A percentile compares a stretch with the other conserved stretches of the same genome.
phyloP scores from a whole-genome alignment of 2,113 vertebrate species.

The Thamnaconus septentrionalis region DNA sequence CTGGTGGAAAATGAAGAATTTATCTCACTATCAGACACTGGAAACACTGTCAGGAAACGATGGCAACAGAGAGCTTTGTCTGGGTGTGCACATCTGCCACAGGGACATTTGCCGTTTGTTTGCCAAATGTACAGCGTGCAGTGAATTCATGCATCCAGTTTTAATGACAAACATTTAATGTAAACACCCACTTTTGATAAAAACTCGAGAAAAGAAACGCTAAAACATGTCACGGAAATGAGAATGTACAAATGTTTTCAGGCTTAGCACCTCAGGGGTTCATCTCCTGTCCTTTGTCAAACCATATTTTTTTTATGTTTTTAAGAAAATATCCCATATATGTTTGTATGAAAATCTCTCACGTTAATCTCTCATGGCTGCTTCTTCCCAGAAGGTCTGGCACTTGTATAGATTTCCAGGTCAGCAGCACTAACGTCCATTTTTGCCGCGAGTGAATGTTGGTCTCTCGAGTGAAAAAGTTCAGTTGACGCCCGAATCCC shows the following conservation, averaged over 20 bases:
- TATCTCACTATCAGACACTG: conserved; percentile 7
- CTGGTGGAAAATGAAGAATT: conserved; percentile 23
- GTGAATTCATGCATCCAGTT: conserved; percentile 36
- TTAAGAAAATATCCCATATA: conserved; percentile 1
- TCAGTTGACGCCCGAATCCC: conserved; percentile 25
- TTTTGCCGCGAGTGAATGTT: not conserved
- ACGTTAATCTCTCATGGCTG: no score
- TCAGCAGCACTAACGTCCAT: conserved; percentile 11
- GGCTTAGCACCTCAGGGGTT: conserved; percentile 13
- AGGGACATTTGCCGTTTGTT: not conserved
- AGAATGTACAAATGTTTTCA: conserved; percentile 23
- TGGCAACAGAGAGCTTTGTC: conserved; percentile 6
- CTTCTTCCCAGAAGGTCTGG: not conserved
- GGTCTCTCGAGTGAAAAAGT: not conserved
- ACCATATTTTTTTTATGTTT: no score
- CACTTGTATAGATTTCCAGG: conserved; percentile 1
- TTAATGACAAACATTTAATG: conserved; percentile 14
- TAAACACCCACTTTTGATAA: conserved; percentile 19
- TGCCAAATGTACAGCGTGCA: conserved; percentile 23
- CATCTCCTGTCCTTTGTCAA: conserved; percentile 2
- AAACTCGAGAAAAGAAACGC: not conserved
- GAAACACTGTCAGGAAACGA: conserved; percentile 11
- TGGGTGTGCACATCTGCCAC: not conserved
- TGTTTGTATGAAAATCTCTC: no score
- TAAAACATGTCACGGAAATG: not conserved